Percentiles rank a stretch among this genome's conserved stretches.
Conservation (phyloP, 2,113 vertebrate genomes). For the Lophochroa leadbeateri region DNA sequence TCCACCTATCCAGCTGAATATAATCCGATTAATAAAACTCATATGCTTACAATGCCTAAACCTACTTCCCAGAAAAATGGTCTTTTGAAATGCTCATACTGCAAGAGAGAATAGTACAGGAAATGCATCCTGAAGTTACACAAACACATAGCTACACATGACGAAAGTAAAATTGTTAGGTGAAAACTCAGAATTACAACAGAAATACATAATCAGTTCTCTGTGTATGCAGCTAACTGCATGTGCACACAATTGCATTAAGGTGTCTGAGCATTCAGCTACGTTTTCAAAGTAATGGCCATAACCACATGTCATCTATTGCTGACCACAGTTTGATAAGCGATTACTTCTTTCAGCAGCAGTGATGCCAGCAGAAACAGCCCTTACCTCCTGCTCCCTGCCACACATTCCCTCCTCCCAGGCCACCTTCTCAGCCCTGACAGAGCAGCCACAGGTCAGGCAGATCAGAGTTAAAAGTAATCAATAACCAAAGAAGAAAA, state of each 20-base stretch:
- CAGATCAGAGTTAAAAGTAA: not conserved
- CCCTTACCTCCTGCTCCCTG: constrained; percentile 30
- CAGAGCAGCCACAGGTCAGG: not conserved
- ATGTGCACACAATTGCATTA: not conserved
- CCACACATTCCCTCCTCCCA: not conserved
- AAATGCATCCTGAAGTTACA: not conserved
- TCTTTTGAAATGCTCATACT: not conserved
- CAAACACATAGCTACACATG: not conserved
- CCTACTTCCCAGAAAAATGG: not conserved
- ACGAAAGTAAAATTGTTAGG: not conserved
- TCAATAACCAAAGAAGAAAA: not conserved
- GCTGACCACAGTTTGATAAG: not conserved
- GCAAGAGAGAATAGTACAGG: not conserved
- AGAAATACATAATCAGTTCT: not conserved
- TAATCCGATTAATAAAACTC: not conserved
- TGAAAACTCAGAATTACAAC: not conserved
- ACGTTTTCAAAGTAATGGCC: not conserved
- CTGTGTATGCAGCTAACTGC: rapidly evolving
- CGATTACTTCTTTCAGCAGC: not conserved
- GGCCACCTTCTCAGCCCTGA: not conserved
- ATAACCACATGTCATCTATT: not conserved
- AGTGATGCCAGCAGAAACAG: not conserved
- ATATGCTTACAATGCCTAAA: not conserved
- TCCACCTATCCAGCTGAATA: not conserved
- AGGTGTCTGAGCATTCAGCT: not conserved